These are phyloP conservation scores for Synanthedon vespiformis DNA, from an alignment of 2,888 invertebrate genomes.

Conservation along the genomic window DNA sequence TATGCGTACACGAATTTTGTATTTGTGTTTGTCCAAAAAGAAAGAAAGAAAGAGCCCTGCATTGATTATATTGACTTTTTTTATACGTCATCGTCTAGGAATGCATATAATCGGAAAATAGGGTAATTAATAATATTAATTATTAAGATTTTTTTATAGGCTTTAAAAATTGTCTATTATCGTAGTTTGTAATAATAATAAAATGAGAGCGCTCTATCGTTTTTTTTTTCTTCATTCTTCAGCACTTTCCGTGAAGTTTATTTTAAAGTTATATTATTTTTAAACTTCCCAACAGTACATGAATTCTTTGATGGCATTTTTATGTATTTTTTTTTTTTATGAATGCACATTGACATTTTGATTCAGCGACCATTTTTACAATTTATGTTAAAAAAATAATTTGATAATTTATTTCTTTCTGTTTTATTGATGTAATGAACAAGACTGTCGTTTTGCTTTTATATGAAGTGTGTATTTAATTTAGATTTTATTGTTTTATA, in stretches of 20 bases:
- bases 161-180: constrained; percentile 48
- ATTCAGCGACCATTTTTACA: no score
- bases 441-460: constrained; percentile 53
- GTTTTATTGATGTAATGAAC: constrained; percentile 41
- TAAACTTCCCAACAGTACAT: no score
- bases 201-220: no score
- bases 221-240: no score
- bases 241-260: no score
- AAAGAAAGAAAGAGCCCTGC: constrained; percentile 34
- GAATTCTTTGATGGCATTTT: no score
- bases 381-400: no score
- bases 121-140: constrained; percentile 47
- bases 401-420: constrained; percentile 8
- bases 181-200: constrained; percentile 10
- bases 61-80: constrained; percentile 49
- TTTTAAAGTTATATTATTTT: no score
- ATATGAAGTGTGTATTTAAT: constrained; percentile 41
- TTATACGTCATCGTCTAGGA: constrained; percentile 39
- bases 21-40: constrained; percentile 5
- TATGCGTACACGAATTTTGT: constrained; percentile 5
- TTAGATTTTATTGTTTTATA: constrained; percentile 21
- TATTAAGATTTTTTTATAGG: constrained; percentile 44
- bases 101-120: constrained; percentile 59
- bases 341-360: no score
- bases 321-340: no score